Evolutionary conservation across 2,113 vertebrate species (phyloP).

Genomic region (Tachuris rubrigastra): DNA sequence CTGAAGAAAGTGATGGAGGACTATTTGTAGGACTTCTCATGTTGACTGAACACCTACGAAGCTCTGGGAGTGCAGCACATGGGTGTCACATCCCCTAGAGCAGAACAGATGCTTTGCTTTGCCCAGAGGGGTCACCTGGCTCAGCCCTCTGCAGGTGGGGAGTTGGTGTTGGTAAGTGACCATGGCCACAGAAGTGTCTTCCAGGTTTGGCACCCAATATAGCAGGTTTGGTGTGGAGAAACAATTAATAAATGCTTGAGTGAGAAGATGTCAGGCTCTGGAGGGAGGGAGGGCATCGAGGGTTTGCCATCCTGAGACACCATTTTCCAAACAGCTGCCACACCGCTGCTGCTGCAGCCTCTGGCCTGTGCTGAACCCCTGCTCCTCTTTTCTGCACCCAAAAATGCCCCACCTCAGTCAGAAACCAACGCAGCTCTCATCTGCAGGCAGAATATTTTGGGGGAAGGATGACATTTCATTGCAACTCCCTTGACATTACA

Average conservation of each 20-base stretch:
- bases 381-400: neutral
- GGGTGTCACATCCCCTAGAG: too few relatives aligned
- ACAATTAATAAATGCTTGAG: neutral
- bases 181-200: neutral
- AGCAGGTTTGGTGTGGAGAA: neutral
- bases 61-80: neutral
- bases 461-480: neutral
- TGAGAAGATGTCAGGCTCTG: neutral
- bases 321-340: neutral
- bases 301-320: neutral
- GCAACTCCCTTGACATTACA: neutral
- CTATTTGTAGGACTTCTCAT: neutral
- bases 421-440: neutral
- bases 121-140: fast-evolving
- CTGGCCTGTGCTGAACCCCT: neutral
- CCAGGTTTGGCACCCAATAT: neutral
- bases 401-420: fast-evolving
- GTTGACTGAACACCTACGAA: neutral
- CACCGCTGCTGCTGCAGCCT: neutral
- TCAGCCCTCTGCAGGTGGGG: neutral
- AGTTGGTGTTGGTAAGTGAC: neutral
- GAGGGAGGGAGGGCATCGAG: neutral
- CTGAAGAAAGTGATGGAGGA: neutral
- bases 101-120: neutral
- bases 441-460: neutral